phyloP scores from a whole-genome alignment of 2,888 invertebrate species.

The Crioceris asparagi region DNA sequence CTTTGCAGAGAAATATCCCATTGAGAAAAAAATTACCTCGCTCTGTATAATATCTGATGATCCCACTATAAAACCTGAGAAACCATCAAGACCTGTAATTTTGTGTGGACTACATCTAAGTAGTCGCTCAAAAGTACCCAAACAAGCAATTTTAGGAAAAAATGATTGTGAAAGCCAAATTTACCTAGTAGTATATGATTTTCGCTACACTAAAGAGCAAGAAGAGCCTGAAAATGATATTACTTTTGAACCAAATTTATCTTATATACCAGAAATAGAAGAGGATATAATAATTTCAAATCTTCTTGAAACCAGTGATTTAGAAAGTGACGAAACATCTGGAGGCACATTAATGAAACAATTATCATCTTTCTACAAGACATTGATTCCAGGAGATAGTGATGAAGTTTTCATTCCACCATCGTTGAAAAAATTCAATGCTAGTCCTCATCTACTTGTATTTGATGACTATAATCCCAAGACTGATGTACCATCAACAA shows the following conservation, averaged over 20 bases:
- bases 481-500: slow-evolving; percentile 28
- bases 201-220: slow-evolving; percentile 51
- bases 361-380: slow-evolving; percentile 33
- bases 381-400: slow-evolving; percentile 36
- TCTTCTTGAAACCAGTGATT: slow-evolving; percentile 15
- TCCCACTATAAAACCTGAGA: slow-evolving; percentile 10
- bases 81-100: slow-evolving; percentile 37
- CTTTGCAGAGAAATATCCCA: slow-evolving; percentile 30
- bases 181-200: slow-evolving; percentile 59
- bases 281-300: slow-evolving; percentile 10
- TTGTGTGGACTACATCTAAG: slow-evolving; percentile 41
- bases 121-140: slow-evolving; percentile 15
- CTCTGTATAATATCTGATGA: slow-evolving; percentile 37
- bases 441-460: slow-evolving; percentile 31
- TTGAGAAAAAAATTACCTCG: slow-evolving; percentile 37
- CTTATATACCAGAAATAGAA: slow-evolving; percentile 11
- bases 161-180: slow-evolving; percentile 25
- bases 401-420: slow-evolving; percentile 36
- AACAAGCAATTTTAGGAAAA: slow-evolving; percentile 10
- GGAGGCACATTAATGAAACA: slow-evolving; percentile 22
- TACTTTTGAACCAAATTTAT: slow-evolving; percentile 9
- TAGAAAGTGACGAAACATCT: slow-evolving; percentile 18
- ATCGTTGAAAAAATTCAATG: slow-evolving; percentile 25
- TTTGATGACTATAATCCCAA: slow-evolving; percentile 29
- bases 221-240: slow-evolving; percentile 34